Base-by-base conservation (phyloP, 2,888 invertebrate species). In the Boloria selene region DNA sequence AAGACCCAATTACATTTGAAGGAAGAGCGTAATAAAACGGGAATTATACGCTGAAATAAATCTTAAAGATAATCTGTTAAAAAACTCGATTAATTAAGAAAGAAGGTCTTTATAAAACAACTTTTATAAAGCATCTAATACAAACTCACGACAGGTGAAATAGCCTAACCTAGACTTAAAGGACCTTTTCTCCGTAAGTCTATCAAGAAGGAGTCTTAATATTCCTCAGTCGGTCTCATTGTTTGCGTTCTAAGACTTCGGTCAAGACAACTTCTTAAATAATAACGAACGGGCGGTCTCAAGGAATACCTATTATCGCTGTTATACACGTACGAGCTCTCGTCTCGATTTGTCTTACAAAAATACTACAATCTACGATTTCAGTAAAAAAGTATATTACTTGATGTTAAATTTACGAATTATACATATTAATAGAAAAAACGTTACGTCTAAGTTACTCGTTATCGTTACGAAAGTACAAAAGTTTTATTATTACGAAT, bases 251-350 rank as follows among this genome's bases (percentile, higher is more conserved):
- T 45, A 49, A 17, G 51, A 54, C 63, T 59, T 64, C 51, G 60
- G 66, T 74, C 74, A 74, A 80, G 84, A 84, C 83, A 77, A 68
- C 84, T 83, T 79, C 84, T 83, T 79, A 77, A 82, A 78, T 78
- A 77, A 77, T 58, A 76, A 81, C 81, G 70, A 78, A 78, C 83
- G 78, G 78, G 72, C 74, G 83, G 84, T 77, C 85, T 80, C 83
- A 84, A 74, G 81, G 74, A 83, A 82, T 86, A 88, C 68, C 86
- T 90, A 90, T 91, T 92, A 92, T 92, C 92, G 93, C 92, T 91
- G 84, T 88, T 86, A 92, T 92, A 93, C 93, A 92, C 92, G 88
- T 85, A 73, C 81, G 87, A 88, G 87, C 75, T 75, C 77, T 71
- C 70, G 75, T 77, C 87, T 83, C 88, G 83, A 66, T 75, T 82